A percentile compares a stretch with the other conserved stretches of the same genome.
phyloP scores from a whole-genome alignment of 2,888 invertebrate species.

The Polydesmus complanatus region DNA sequence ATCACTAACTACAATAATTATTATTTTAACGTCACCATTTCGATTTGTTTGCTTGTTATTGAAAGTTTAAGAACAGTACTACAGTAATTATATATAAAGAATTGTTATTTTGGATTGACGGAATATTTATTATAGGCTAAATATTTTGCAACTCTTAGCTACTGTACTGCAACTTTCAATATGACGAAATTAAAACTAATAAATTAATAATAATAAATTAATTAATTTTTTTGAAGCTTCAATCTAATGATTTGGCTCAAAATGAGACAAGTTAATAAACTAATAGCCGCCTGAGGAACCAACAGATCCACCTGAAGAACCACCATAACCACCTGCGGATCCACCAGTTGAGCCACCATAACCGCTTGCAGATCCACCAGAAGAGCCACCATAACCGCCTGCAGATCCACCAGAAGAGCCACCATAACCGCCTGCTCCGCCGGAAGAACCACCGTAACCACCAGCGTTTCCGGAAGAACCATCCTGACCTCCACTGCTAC shows the following conservation, averaged over 20 bases:
- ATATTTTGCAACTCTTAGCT: not conserved
- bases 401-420: not conserved
- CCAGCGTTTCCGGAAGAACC: not conserved
- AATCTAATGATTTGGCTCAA: too few relatives aligned
- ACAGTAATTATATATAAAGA: too few relatives aligned
- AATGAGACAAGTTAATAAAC: too few relatives aligned
- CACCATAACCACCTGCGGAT: not conserved
- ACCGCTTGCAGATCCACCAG: not conserved
- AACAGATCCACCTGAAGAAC: not conserved
- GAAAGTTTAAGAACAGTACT: too few relatives aligned
- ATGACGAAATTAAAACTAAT: not conserved
- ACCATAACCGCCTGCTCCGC: slow-evolving; percentile 5
- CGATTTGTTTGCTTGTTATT: too few relatives aligned
- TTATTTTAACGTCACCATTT: too few relatives aligned
- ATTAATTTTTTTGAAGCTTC: not conserved
- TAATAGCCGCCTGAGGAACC: not conserved
- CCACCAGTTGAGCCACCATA: not conserved
- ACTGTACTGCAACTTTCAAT: not conserved
- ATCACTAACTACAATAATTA: too few relatives aligned
- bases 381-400: not conserved
- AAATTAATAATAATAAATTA: not conserved
- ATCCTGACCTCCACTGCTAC: not conserved
- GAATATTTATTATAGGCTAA: too few relatives aligned
- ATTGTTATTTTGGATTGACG: too few relatives aligned
- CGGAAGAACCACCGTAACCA: not conserved